phyloP scores from a whole-genome alignment of 1,140 invertebrate species.

The Drosophila navojoa region DNA sequence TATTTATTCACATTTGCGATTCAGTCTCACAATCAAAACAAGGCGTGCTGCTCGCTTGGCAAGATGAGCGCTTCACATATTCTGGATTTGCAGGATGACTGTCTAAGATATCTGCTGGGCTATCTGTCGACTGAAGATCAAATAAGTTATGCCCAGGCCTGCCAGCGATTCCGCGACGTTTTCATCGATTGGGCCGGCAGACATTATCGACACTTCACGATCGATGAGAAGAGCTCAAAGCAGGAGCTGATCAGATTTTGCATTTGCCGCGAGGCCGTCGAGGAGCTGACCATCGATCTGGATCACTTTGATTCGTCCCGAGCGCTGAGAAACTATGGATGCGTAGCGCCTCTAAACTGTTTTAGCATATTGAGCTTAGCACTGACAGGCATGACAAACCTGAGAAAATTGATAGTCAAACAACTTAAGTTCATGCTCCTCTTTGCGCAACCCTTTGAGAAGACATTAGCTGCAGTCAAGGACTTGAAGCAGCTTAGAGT shows the following conservation, averaged over 20 bases:
- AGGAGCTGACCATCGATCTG: constrained; percentile 46
- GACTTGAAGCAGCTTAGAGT: constrained; percentile 23
- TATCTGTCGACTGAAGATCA: constrained; percentile 33
- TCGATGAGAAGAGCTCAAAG: constrained; percentile 15
- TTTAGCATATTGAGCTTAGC: constrained; percentile 33
- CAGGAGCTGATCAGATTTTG: constrained; percentile 40
- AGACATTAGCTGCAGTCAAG: constrained; percentile 35
- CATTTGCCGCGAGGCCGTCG: constrained; percentile 48
- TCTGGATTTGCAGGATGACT: constrained; percentile 50
- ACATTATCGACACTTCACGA: constrained; percentile 29
- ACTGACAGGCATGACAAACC: constrained; percentile 37
- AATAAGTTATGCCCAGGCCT: constrained; percentile 48
- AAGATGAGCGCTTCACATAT: constrained; percentile 44
- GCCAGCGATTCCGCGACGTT: constrained; percentile 53
- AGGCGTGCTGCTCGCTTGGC: not conserved
- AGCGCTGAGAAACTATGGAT: constrained; percentile 3
- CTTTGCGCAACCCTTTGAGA: constrained; percentile 41
- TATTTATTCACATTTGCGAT: constrained; percentile 26
- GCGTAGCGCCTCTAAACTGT: constrained; percentile 17
- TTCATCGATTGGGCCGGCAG: constrained; percentile 9
- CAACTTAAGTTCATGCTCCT: constrained; percentile 3
- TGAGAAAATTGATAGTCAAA: constrained; percentile 35
- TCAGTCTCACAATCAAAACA: constrained; percentile 11
- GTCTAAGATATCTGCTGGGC: constrained; percentile 41
- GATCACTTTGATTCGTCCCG: constrained; percentile 34